Percentiles rank a stretch among this genome's conserved stretches.
Evolutionary conservation across 35 echinoderm and acorn worm genomes (phyloP).

Genomic region (Amphiura filiformis): DNA sequence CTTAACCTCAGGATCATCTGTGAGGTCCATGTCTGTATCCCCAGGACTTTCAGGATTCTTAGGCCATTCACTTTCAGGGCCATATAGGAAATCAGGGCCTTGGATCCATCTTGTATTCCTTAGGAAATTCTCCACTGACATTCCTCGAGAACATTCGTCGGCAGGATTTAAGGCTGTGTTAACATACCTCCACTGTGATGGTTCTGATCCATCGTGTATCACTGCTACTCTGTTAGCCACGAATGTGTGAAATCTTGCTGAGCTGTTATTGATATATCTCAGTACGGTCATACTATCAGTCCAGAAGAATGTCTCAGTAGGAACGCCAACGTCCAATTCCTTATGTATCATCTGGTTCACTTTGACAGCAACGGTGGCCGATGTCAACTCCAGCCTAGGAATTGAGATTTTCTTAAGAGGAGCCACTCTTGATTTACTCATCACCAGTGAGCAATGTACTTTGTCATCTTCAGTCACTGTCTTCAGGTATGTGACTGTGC

Average conservation of each 20-base stretch:
- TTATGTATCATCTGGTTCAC: constrained; percentile 20
- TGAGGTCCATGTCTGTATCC: not conserved
- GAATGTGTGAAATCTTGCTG: constrained; percentile 39
- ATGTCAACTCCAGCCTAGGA: constrained; percentile 41
- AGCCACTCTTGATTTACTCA: constrained; percentile 24
- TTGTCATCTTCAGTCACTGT: constrained; percentile 7
- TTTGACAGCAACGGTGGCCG: constrained; percentile 29
- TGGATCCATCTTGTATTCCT: constrained; percentile 4
- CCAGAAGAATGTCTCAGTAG: constrained; percentile 14
- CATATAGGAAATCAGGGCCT: constrained; percentile 32
- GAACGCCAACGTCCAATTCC: constrained; percentile 20
- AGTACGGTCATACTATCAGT: constrained; percentile 54
- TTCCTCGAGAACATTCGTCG: constrained; percentile 33
- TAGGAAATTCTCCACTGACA: constrained; percentile 20
- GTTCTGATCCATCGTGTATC: constrained; percentile 38
- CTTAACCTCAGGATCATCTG: constrained; percentile 36
- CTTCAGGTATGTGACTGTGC: constrained; percentile 16
- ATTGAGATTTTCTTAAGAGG: constrained; percentile 35
- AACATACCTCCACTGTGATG: constrained; percentile 30
- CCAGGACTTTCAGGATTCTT: not conserved
- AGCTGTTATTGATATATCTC: constrained; percentile 41
- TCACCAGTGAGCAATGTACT: constrained; percentile 4
- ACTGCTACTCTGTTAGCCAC: constrained; percentile 44
- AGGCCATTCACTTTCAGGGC: not conserved
- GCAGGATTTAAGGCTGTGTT: constrained; percentile 26